Evolutionary conservation across 2,113 vertebrate species (phyloP), one percentile per base, ranked within the genome.

Genomic region (Melanerpes aurifrons): DNA sequence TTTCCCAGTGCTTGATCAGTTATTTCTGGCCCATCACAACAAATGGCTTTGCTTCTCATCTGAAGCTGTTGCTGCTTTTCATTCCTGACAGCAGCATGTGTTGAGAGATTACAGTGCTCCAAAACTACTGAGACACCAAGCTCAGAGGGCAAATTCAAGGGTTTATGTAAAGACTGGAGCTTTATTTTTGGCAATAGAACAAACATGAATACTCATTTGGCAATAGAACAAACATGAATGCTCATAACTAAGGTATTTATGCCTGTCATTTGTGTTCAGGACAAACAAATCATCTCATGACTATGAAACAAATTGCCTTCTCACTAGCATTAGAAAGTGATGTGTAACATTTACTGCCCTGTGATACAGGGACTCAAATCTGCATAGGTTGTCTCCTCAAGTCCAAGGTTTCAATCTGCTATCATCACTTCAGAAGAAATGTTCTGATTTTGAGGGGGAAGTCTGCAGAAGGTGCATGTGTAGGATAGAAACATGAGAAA

Each of bases 101-200:
- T 86, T 92, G 48, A 48, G 47, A 61, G 26, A 35, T 90, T 57
- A 7, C 47, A n/a, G 32, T 75, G 81, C 66, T 92, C 37, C 32
- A 89, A 32, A 89, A 78, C 11, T 56, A 8, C 54, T 48, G 66
- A 67, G 53, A 84, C 25, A 61, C 15, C 37, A 75, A 68, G 54
- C 45, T 84, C 66, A 25, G 64, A 47, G 45, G 32, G 86, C 32
- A 57, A 81, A 78, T 82, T 53, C 69, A 90, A 85, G 32, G 21
- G 71, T 83, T 90, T 78, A 18, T 26, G 15, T 75, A 64, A 81
- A 81, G 69, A 61, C 10, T 66, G 14, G 56, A 50, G 45, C 32
- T 91, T 92, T 92, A 72, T 89, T 89, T 96, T 89, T 94, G 37
- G 48, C 50, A 76, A 4, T 19, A 58, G 37, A 62, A 64, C 84